Conservation (phyloP, 2,113 vertebrate genomes). For the Sapajus apella region DNA sequence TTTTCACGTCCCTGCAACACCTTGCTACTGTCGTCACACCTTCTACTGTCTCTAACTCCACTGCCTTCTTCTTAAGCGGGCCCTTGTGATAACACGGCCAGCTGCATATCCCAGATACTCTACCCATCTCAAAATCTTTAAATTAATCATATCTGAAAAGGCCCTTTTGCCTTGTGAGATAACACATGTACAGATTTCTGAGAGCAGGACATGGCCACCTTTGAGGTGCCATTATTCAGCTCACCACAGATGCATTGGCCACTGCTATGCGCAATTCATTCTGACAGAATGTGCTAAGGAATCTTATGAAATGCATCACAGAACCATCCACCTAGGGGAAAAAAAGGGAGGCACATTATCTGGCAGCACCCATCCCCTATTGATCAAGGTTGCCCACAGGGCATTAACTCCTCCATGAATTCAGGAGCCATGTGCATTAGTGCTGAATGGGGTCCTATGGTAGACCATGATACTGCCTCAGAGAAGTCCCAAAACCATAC, state of each 20-base stretch:
- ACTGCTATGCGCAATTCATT: not conserved
- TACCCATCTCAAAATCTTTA: not conserved
- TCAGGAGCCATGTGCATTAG: not conserved
- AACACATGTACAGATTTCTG: not conserved
- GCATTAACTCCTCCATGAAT: not conserved
- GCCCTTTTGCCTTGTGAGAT: not conserved
- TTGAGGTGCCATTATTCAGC: not conserved
- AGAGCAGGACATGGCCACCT: not conserved
- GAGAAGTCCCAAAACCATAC: not conserved
- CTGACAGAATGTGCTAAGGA: not conserved
- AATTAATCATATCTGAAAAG: not conserved
- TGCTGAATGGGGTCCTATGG: rapidly evolving
- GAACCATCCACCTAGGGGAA: not conserved
- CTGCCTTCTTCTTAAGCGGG: not conserved
- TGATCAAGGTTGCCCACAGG: not conserved
- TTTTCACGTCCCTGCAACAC: not conserved
- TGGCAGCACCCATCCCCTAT: not conserved
- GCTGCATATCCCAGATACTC: not conserved
- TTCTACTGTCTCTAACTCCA: not conserved
- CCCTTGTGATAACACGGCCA: not conserved
- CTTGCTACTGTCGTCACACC: not conserved
- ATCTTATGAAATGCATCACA: not conserved
- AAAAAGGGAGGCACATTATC: not conserved
- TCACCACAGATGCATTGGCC: not conserved
- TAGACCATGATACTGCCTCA: not conserved